phyloP scores from a whole-genome alignment of 1,140 invertebrate genomes.

The Melipona quadrifasciata region DNA sequence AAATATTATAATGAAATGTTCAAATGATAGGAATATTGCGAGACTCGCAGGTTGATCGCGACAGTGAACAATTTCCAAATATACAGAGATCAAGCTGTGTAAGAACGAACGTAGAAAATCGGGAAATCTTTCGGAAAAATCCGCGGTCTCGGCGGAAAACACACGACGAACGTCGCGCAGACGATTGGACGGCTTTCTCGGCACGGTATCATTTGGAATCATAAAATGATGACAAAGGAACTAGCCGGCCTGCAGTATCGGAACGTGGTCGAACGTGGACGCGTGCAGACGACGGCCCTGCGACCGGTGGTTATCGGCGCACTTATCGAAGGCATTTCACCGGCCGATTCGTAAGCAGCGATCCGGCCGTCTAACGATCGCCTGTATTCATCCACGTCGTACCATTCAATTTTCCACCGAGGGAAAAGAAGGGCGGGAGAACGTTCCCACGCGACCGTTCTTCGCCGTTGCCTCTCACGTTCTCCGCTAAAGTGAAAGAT shows the following conservation, averaged over 20 bases:
- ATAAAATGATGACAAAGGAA: conserved; percentile 21
- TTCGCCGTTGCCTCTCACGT: conserved; percentile 49
- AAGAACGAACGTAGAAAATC: too few relatives aligned
- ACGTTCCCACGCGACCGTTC: conserved; percentile 67
- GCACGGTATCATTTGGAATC: not conserved
- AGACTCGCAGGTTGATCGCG: too few relatives aligned
- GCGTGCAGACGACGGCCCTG: conserved; percentile 2
- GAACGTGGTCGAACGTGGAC: not conserved
- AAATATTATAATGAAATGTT: too few relatives aligned
- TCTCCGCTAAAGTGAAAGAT: conserved; percentile 54
- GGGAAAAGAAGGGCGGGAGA: conserved; percentile 33
- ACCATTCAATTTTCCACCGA: conserved; percentile 70
- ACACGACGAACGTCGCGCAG: not conserved
- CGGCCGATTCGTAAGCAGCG: conserved; percentile 52
- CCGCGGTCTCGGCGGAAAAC: not conserved
- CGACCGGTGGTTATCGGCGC: conserved; percentile 61
- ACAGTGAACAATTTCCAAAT: too few relatives aligned
- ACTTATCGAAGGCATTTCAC: conserved; percentile 61
- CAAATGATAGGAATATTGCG: too few relatives aligned
- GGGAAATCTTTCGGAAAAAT: too few relatives aligned
- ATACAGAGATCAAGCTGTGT: too few relatives aligned
- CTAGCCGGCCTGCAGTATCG: not conserved
- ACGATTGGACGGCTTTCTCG: conserved; percentile 1
- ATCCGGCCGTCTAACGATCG: conserved; percentile 61
- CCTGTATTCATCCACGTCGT: conserved; percentile 55